Conservation (phyloP, 2,113 vertebrate genomes). For the Odobenus rosmarus region DNA sequence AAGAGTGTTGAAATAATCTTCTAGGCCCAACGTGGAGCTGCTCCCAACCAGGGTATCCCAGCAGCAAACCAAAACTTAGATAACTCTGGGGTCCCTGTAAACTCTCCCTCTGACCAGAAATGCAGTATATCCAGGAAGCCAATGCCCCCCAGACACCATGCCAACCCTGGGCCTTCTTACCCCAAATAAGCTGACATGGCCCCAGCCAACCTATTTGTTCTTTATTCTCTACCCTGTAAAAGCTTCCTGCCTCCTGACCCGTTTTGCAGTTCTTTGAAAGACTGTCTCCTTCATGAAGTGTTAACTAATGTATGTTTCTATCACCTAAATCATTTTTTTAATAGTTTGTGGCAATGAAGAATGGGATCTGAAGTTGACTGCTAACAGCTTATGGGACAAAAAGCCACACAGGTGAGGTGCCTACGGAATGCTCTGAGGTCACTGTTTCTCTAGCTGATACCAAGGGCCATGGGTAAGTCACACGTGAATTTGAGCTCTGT, state of each 20-base stretch:
- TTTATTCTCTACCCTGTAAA: neutral
- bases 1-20: neutral
- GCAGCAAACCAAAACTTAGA: neutral
- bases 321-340: neutral
- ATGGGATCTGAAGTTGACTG: neutral
- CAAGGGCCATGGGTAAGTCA: neutral
- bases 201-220: neutral
- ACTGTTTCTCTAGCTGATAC: neutral
- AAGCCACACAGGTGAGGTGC: neutral
- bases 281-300: neutral
- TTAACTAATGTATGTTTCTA: neutral
- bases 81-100: neutral
- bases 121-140: neutral
- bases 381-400: neutral
- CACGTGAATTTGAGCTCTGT: neutral
- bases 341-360: neutral
- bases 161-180: neutral
- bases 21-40: neutral
- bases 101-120: neutral
- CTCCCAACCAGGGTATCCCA: neutral
- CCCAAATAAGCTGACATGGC: neutral
- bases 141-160: neutral
- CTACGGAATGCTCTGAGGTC: neutral
- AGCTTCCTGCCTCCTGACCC: neutral
- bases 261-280: neutral